These are phyloP conservation scores for Pollicipes pollicipes DNA, from an alignment of 1,140 invertebrate species.

Conservation along the genomic window DNA sequence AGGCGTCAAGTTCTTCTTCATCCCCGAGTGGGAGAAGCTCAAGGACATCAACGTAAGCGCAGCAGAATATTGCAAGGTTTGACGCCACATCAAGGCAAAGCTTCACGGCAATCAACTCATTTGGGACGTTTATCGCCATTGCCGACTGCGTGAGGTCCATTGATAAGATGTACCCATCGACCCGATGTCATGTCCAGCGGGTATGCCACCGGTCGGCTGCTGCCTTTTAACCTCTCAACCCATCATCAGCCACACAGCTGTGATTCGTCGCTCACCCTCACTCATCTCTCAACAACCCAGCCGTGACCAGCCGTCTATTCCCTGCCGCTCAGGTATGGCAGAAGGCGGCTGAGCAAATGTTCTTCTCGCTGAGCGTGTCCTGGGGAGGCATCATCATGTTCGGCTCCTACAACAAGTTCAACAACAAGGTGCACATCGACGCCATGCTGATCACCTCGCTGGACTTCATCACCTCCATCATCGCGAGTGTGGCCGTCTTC, in stretches of 20 bases:
- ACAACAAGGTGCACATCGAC: slow-evolving; percentile 30
- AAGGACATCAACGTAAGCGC: slow-evolving; percentile 38
- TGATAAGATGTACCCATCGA: no score
- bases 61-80: no score
- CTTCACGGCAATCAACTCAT: no score
- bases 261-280: no score
- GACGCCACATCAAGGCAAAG: no score
- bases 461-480: slow-evolving; percentile 28
- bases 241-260: no score
- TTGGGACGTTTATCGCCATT: no score
- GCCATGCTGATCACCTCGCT: slow-evolving; percentile 27
- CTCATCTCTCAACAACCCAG: no score
- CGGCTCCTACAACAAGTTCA: slow-evolving; percentile 30
- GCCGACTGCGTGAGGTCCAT: no score
- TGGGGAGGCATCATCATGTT: slow-evolving; percentile 35
- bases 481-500: slow-evolving; percentile 29
- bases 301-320: background rate
- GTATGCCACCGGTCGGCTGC: no score
- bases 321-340: slow-evolving; percentile 25
- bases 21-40: slow-evolving; percentile 41
- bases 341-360: slow-evolving; percentile 32
- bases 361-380: slow-evolving; percentile 31
- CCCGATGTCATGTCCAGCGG: no score
- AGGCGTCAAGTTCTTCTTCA: slow-evolving; percentile 32
- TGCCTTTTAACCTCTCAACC: no score